phyloP scores from a whole-genome alignment of 2,888 invertebrate genomes.

The Bombylius discolor region DNA sequence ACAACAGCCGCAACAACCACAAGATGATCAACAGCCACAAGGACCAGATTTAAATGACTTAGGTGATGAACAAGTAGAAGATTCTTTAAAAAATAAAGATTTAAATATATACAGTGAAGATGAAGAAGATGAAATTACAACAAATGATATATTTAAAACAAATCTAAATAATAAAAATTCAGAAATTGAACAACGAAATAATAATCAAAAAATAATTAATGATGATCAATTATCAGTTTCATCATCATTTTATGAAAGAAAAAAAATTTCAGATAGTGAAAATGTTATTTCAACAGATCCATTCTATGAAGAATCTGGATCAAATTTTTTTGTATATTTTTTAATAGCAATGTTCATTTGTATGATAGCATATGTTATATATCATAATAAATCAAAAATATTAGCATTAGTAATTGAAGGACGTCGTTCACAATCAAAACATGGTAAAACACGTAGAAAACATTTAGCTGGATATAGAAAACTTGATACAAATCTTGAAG shows the following conservation, averaged over 20 bases:
- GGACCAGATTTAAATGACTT: too few relatives aligned
- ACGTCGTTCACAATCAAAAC: conserved; percentile 26
- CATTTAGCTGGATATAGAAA: conserved; percentile 52
- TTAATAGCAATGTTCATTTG: conserved; percentile 46
- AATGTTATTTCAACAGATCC: conserved; percentile 12
- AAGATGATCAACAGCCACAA: too few relatives aligned
- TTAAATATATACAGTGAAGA: too few relatives aligned
- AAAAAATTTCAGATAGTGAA: neutral
- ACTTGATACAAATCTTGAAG: conserved; percentile 52
- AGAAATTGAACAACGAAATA: neutral
- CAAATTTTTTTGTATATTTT: conserved; percentile 57
- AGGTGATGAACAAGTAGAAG: too few relatives aligned
- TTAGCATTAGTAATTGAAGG: conserved; percentile 52
- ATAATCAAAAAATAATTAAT: neutral
- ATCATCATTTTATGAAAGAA: neutral
- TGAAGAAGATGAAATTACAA: too few relatives aligned
- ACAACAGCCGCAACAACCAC: too few relatives aligned
- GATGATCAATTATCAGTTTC: neutral
- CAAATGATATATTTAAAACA: too few relatives aligned
- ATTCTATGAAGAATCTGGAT: conserved; percentile 40
- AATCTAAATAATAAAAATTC: neutral
- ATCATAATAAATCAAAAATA: conserved; percentile 56
- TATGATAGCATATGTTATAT: conserved; percentile 46
- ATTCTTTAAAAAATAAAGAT: too few relatives aligned
- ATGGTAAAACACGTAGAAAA: conserved; percentile 39